phyloP scores from a whole-genome alignment of 1,140 invertebrate genomes.

The Lordiphosa collinella region DNA sequence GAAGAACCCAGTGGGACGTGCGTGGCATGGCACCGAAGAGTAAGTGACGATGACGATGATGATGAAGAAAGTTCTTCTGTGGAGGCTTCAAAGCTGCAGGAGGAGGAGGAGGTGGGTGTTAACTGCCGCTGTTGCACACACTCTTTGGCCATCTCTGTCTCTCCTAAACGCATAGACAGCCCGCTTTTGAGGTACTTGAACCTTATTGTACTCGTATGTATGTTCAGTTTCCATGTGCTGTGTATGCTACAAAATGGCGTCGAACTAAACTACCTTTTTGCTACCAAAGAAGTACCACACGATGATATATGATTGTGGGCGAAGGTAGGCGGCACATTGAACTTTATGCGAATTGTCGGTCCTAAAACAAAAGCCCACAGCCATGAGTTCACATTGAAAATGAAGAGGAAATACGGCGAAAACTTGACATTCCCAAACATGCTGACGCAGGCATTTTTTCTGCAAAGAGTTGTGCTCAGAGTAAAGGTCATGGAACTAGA shows the following conservation, averaged over 20 bases:
- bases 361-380: slow-evolving; percentile 26
- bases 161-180: slow-evolving; percentile 46
- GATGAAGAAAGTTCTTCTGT: no score
- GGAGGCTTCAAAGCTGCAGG: not conserved
- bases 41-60: not conserved
- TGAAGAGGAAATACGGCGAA: not conserved
- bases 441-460: no score
- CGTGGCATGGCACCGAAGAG: slow-evolving; percentile 17
- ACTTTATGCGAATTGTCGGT: slow-evolving; percentile 18
- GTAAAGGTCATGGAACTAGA: no score
- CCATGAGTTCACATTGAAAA: not conserved
- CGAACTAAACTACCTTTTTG: slow-evolving; percentile 35
- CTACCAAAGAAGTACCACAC: slow-evolving; percentile 15
- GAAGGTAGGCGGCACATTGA: slow-evolving; percentile 48
- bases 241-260: slow-evolving; percentile 56
- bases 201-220: slow-evolving; percentile 35
- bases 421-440: no score
- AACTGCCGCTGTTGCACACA: slow-evolving; percentile 22
- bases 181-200: slow-evolving; percentile 69
- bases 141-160: not conserved
- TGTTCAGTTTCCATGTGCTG: slow-evolving; percentile 1
- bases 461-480: no score
- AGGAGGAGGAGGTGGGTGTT: slow-evolving; percentile 32
- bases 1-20: slow-evolving; percentile 34
- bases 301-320: slow-evolving; percentile 53